phyloP scores from a whole-genome alignment of 2,113 vertebrate genomes.

The Podarcis muralis region DNA sequence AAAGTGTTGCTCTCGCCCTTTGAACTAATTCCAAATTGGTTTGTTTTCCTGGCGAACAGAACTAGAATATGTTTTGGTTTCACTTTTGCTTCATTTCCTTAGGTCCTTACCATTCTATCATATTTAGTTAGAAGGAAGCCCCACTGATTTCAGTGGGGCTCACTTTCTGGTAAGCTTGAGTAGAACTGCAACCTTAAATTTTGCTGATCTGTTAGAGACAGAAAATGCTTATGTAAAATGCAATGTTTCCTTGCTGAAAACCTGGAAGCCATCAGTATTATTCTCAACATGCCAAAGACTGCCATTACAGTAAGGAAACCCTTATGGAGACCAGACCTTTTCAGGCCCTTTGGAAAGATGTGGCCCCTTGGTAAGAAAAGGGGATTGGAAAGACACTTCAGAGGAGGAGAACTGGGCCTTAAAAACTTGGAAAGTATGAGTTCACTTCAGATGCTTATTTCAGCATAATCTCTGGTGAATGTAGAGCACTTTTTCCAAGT shows the following conservation, averaged over 20 bases:
- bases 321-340: background rate
- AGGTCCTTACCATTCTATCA: slow-evolving; percentile 45
- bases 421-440: background rate
- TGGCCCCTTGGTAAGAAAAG: background rate
- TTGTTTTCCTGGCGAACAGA: slow-evolving; percentile 21
- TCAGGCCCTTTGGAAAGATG: background rate
- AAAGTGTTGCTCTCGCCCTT: background rate
- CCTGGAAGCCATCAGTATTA: slow-evolving; percentile 49
- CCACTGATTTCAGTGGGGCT: background rate
- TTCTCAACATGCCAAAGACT: slow-evolving; percentile 39
- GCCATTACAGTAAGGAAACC: background rate
- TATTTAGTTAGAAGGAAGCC: background rate
- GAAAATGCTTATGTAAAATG: slow-evolving; percentile 70
- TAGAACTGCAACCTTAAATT: slow-evolving; percentile 12
- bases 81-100: slow-evolving; percentile 40
- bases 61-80: slow-evolving; percentile 56
- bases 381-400: too few relatives aligned
- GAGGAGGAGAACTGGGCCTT: background rate
- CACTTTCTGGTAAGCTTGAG: background rate
- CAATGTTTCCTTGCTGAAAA: slow-evolving; percentile 64
- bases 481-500: background rate
- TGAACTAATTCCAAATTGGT: background rate
- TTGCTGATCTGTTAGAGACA: slow-evolving; percentile 44
- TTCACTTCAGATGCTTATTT: background rate
- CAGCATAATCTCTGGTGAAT: background rate